A percentile compares a stretch with the other conserved stretches of the same genome.
phyloP scores from a whole-genome alignment of 92 coral and sea anemone species.

The Parazoanthus darwini region DNA sequence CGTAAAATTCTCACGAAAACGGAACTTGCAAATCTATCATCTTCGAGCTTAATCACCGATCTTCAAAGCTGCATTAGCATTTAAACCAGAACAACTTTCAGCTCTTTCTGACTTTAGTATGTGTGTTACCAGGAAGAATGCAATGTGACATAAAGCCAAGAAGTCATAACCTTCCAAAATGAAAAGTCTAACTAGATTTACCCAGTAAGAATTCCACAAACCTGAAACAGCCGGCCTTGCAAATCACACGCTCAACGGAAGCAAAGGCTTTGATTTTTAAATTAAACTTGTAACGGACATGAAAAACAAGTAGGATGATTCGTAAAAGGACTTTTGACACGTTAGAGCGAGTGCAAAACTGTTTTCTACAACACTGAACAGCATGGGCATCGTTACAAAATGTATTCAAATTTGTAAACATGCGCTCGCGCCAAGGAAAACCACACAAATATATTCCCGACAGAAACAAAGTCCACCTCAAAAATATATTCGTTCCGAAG shows the following conservation, averaged over 20 bases:
- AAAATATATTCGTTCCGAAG: conserved; percentile 17
- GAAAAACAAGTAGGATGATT: neutral
- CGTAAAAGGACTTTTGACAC: neutral
- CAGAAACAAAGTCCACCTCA: conserved; percentile 15
- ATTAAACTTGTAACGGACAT: neutral
- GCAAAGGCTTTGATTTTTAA: neutral
- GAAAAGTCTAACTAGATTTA: neutral
- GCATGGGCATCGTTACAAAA: conserved; percentile 6
- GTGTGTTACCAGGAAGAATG: neutral
- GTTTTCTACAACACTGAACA: conserved; percentile 3
- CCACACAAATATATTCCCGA: neutral
- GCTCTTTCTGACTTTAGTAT: neutral
- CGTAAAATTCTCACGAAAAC: conserved; percentile 30
- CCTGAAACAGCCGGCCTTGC: neutral
- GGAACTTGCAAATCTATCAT: conserved; percentile 16
- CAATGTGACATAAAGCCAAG: neutral
- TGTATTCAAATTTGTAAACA: conserved; percentile 40
- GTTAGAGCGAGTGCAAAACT: neutral
- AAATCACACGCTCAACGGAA: neutral
- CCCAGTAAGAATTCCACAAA: neutral
- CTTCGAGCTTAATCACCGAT: neutral
- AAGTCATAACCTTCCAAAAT: neutral
- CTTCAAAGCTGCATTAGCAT: neutral
- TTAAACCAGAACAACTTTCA: neutral
- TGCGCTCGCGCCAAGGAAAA: conserved; percentile 6